Evolutionary conservation across 1,140 invertebrate species (phyloP).

Genomic region (Bombus superbus): DNA sequence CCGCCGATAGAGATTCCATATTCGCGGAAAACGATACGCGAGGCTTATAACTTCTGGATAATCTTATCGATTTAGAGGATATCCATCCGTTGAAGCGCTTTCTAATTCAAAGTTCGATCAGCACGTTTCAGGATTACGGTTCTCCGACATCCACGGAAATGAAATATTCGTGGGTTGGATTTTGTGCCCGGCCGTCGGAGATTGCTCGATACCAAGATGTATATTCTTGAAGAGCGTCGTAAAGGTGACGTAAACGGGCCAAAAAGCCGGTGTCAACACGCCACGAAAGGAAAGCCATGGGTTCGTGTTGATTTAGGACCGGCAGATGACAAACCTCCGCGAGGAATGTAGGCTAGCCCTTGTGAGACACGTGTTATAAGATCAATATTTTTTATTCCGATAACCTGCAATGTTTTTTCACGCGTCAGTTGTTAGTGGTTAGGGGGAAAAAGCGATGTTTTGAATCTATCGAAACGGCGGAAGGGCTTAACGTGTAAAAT

Average conservation of each 20-base stretch:
- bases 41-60: conserved; percentile 33
- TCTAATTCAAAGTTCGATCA: conserved; percentile 47
- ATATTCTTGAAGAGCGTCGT: conserved; percentile 43
- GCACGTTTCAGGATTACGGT: conserved; percentile 43
- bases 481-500: not conserved
- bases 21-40: conserved; percentile 8
- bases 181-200: not conserved
- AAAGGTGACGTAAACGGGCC: conserved; percentile 60
- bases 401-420: conserved; percentile 33
- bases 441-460: not conserved
- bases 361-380: conserved; percentile 67
- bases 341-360: conserved; percentile 67
- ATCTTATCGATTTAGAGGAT: conserved; percentile 41
- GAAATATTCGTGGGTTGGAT: conserved; percentile 42
- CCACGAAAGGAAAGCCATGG: conserved; percentile 53
- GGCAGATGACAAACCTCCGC: conserved; percentile 60
- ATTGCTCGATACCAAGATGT: conserved; percentile 22
- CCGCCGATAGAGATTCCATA: not conserved
- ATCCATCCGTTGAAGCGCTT: conserved; percentile 27
- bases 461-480: not conserved
- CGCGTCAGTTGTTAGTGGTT: not conserved
- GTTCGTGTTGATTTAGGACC: conserved; percentile 74
- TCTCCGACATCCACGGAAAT: conserved; percentile 13
- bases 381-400: conserved; percentile 72
- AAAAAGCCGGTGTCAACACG: conserved; percentile 67